A percentile compares a stretch with the other conserved stretches of the same genome.
Evolutionary conservation across 2,888 invertebrate genomes (phyloP).

Genomic region (Sinodicranocentrus sp.): DNA sequence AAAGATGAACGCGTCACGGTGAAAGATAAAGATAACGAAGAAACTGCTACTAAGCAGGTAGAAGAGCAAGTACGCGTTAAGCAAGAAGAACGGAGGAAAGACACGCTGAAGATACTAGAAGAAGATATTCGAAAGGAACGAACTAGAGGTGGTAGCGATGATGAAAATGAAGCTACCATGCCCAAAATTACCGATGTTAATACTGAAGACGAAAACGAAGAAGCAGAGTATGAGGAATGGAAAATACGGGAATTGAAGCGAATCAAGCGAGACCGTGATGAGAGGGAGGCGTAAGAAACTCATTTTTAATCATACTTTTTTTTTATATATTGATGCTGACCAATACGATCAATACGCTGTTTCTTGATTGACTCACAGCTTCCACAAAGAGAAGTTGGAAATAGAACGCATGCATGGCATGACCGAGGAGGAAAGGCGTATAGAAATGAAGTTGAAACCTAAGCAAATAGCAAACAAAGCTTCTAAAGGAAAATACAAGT

Average conservation of each 20-base stretch:
- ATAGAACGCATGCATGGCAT: slow-evolving; percentile 94
- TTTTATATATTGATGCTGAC: too few species aligned
- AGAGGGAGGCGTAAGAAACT: slow-evolving; percentile 90
- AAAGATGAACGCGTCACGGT: slow-evolving; percentile 97
- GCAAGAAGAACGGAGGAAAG: slow-evolving; percentile 91
- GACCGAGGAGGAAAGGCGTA: slow-evolving; percentile 97
- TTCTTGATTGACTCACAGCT: slow-evolving; percentile 29
- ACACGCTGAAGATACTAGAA: slow-evolving; percentile 93
- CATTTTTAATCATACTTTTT: too few species aligned
- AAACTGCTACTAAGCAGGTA: slow-evolving; percentile 88
- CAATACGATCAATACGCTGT: too few species aligned
- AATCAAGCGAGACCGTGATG: slow-evolving; percentile 97
- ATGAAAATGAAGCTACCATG: slow-evolving; percentile 71
- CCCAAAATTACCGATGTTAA: slow-evolving; percentile 91
- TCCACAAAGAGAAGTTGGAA: slow-evolving; percentile 86
- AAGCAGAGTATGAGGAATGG: slow-evolving; percentile 97
- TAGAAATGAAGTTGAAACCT: slow-evolving; percentile 93
- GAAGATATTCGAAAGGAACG: slow-evolving; percentile 92
- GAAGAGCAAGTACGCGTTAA: slow-evolving; percentile 88
- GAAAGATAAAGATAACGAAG: slow-evolving; percentile 95
- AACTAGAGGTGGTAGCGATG: slow-evolving; percentile 75
- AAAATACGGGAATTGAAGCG: slow-evolving; percentile 97
- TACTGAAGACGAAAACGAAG: slow-evolving; percentile 96
- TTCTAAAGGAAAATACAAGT: slow-evolving; percentile 98
- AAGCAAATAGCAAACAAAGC: slow-evolving; percentile 96